These are phyloP conservation scores for Leucophenga maculata DNA, from an alignment of 2,888 invertebrate species.

Conservation along the genomic window DNA sequence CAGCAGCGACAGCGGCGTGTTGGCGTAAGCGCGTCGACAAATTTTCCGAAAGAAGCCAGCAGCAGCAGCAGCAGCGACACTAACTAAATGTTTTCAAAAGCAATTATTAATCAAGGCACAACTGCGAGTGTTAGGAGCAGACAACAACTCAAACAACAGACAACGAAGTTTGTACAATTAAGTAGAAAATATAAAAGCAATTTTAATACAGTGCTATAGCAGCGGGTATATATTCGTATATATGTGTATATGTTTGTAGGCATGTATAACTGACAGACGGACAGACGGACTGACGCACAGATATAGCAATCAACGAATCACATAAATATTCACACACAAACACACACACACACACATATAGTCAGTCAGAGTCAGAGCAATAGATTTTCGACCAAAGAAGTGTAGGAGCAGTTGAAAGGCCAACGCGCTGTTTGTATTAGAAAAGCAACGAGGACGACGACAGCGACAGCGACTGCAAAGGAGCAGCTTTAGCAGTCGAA, in stretches of 20 bases:
- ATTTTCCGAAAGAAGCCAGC: not conserved
- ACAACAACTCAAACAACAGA: not conserved
- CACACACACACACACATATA: not conserved
- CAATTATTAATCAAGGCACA: too few species aligned
- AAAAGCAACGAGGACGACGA: not conserved
- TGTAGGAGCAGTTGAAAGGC: not conserved
- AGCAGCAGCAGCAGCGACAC: constrained; percentile 14
- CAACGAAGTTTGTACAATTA: constrained; percentile 4
- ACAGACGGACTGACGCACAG: not conserved
- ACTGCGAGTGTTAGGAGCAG: too few species aligned
- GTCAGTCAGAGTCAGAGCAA: too few species aligned
- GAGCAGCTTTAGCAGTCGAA: constrained; percentile 33
- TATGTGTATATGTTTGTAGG: too few species aligned
- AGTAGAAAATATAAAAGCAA: not conserved
- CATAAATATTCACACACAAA: not conserved
- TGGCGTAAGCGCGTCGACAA: not conserved
- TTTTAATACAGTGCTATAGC: not conserved
- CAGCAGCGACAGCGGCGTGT: constrained; percentile 7
- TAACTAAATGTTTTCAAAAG: too few species aligned
- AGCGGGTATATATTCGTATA: not conserved
- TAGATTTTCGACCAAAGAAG: not conserved
- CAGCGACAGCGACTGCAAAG: constrained; percentile 29
- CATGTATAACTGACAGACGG: not conserved
- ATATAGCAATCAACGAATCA: not conserved
- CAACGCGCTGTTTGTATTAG: not conserved